These are phyloP conservation scores for Heteromyza rotundicornis DNA, from an alignment of 2,888 invertebrate genomes.

Conservation along the genomic window DNA sequence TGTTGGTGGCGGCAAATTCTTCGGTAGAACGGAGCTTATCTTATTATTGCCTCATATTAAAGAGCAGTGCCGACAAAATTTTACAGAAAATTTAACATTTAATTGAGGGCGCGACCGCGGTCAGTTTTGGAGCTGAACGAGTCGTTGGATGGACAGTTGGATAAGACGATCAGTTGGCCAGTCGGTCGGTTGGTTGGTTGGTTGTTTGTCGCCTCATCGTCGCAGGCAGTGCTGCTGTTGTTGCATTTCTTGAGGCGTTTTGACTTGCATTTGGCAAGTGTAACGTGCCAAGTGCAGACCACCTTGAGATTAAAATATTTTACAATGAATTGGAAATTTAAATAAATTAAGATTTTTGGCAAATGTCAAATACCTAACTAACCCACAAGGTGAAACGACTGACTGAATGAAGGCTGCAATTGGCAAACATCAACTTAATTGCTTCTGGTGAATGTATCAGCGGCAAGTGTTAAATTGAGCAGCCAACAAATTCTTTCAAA, in stretches of 20 bases:
- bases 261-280: background rate
- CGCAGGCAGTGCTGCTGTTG: background rate
- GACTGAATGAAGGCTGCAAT: no score
- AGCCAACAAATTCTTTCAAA: background rate
- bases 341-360: no score
- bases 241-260: background rate
- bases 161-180: no score
- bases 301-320: background rate
- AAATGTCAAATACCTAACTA: no score
- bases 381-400: no score
- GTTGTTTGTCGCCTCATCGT: background rate
- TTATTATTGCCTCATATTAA: slow-evolving; percentile 3
- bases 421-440: no score
- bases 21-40: background rate
- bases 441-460: no score
- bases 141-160: background rate
- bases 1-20: background rate
- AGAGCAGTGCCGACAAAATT: slow-evolving; percentile 37
- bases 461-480: no score
- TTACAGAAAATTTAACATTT: slow-evolving; percentile 49
- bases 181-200: no score
- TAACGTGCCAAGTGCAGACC: background rate
- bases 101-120: slow-evolving; percentile 31
- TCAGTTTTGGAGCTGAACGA: background rate
- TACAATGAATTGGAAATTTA: background rate